Conservation (phyloP, 2,888 invertebrate genomes). For the Bellardia pandia region DNA sequence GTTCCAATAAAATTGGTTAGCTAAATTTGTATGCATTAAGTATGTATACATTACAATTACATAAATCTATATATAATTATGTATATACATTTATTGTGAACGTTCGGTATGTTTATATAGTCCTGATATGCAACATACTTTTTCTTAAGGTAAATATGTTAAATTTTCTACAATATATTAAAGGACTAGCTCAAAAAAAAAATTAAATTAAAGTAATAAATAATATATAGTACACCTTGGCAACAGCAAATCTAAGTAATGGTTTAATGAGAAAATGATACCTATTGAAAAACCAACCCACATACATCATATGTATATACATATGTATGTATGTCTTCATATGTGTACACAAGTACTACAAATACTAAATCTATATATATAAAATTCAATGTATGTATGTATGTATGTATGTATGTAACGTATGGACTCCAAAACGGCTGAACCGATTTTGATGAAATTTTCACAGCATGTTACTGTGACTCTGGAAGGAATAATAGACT, state of each 20-base stretch:
- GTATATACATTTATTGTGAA: background rate
- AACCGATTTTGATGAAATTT: too few species aligned
- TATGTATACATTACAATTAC: background rate
- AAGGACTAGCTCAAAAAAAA: background rate
- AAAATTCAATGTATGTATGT: too few species aligned
- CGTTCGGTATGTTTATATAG: too few species aligned
- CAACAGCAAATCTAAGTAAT: background rate
- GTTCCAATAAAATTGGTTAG: background rate
- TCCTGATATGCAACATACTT: too few species aligned
- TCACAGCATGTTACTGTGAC: too few species aligned
- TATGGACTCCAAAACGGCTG: too few species aligned
- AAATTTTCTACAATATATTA: background rate
- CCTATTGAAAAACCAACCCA: background rate
- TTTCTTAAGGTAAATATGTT: too few species aligned
- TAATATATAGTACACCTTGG: background rate
- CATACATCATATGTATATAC: background rate
- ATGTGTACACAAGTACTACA: too few species aligned
- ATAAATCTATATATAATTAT: background rate
- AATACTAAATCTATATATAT: too few species aligned
- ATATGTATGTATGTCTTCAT: too few species aligned
- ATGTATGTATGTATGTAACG: too few species aligned
- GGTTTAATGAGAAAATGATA: background rate
- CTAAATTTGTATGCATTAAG: slow-evolving; percentile 10
- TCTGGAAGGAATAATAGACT: too few species aligned
- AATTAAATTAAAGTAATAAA: background rate